Evolutionary conservation across 92 coral and sea anemone genomes (phyloP).

Genomic region (Paramuricea clavata): DNA sequence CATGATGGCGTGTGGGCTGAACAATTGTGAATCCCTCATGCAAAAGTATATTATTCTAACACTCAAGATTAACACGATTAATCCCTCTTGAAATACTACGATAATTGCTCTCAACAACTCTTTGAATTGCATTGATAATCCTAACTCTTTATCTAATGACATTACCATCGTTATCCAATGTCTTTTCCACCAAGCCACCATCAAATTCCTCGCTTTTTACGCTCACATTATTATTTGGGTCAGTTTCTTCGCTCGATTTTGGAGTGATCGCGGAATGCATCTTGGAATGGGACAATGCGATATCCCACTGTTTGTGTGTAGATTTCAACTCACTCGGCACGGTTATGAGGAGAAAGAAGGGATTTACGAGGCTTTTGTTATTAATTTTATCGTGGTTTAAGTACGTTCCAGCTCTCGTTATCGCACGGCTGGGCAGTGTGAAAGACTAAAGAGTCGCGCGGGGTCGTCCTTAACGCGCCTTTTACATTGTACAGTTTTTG

Average conservation of each 20-base stretch:
- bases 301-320: slow-evolving; percentile 7
- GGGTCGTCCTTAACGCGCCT: slow-evolving; percentile 46
- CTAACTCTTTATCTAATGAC: slow-evolving; percentile 44
- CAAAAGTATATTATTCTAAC: slow-evolving; percentile 99
- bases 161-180: slow-evolving; percentile 55
- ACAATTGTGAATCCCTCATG: slow-evolving; percentile 37
- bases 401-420: slow-evolving; percentile 22
- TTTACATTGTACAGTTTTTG: slow-evolving; percentile 94
- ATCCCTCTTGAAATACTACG: slow-evolving; percentile 80
- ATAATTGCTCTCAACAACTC: slow-evolving; percentile 62
- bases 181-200: slow-evolving; percentile 22
- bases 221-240: slow-evolving; percentile 35
- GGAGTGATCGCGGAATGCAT: slow-evolving; percentile 42
- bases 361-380: slow-evolving; percentile 40
- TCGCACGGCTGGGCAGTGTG: slow-evolving; percentile 47
- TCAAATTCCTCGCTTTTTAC: slow-evolving; percentile 28
- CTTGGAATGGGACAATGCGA: slow-evolving; percentile 20
- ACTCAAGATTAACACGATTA: slow-evolving; percentile 99
- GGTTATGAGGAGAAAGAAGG: slow-evolving; percentile 46
- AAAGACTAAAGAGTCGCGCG: slow-evolving; percentile 10
- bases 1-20: slow-evolving; percentile 30
- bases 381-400: slow-evolving; percentile 18
- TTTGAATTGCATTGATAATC: slow-evolving; percentile 58
- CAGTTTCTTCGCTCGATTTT: slow-evolving; percentile 28
- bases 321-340: slow-evolving; percentile 19